A percentile compares a stretch with the other conserved stretches of the same genome.
Evolutionary conservation across 2,113 vertebrate species (phyloP).

Genomic region (Calyptommatus sinebrachiatus): DNA sequence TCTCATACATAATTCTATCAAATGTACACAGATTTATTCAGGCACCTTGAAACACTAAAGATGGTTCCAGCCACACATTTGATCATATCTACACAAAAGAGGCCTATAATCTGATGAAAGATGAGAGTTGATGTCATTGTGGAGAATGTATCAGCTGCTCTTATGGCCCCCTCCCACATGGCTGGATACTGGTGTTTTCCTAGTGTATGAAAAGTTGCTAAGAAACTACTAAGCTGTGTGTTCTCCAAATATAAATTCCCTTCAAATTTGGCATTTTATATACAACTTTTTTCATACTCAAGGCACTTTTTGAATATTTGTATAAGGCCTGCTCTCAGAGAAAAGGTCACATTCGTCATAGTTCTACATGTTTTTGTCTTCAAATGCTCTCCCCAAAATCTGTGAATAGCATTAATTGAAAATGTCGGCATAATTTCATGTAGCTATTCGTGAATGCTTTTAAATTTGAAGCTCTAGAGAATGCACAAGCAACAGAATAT

Average conservation of each 20-base stretch:
- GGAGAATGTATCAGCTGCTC: no score
- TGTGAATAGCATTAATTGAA: slow-evolving; percentile 22
- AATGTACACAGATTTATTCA: neutral
- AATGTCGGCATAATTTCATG: slow-evolving; percentile 13
- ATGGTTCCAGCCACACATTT: no score
- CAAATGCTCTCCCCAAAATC: neutral
- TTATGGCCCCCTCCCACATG: no score
- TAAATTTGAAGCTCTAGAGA: slow-evolving; percentile 4
- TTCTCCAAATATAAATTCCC: neutral
- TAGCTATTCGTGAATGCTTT: neutral
- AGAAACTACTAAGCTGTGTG: neutral
- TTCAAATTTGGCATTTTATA: neutral
- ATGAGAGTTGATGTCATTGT: no score
- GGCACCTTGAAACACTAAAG: no score
- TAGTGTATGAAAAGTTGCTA: neutral
- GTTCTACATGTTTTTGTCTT: neutral
- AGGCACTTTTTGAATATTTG: slow-evolving; percentile 3
- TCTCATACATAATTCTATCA: neutral
- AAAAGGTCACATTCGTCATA: neutral
- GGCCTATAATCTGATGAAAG: no score
- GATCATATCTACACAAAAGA: no score
- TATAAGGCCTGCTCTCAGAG: neutral
- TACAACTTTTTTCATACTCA: neutral
- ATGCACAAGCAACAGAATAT: neutral
- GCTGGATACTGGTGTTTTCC: neutral